A percentile compares a stretch with the other conserved stretches of the same genome.
Evolutionary conservation across 2,888 invertebrate species (phyloP).

Genomic region (Dastarcus helophoroides): DNA sequence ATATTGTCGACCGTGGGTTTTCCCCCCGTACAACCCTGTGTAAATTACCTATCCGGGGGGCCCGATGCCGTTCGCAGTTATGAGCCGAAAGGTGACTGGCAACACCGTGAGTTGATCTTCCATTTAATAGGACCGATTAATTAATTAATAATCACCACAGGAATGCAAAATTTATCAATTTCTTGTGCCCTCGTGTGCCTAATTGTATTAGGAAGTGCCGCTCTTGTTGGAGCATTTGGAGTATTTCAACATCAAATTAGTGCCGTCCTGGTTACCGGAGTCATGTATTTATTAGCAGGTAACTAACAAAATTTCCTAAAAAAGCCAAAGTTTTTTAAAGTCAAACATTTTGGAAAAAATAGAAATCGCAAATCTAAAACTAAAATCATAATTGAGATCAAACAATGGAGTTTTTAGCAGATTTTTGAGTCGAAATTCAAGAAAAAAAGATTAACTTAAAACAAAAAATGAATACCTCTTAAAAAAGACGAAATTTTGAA

Average conservation of each 20-base stretch:
- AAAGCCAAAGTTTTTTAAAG: no score
- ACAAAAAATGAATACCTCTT: no score
- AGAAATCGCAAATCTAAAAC: background rate
- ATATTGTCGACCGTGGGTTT: constrained; percentile 54
- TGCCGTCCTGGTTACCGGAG: constrained; percentile 85
- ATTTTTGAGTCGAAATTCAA: no score
- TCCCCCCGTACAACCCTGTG: constrained; percentile 58
- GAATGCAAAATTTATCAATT: constrained; percentile 93
- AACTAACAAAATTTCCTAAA: constrained; percentile 29
- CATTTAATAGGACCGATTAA: background rate
- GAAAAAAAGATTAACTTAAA: no score
- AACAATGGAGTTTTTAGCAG: no score
- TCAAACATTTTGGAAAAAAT: background rate
- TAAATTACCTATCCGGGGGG: constrained; percentile 66
- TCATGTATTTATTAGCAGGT: constrained; percentile 90
- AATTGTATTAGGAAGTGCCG: constrained; percentile 77
- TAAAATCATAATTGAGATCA: no score
- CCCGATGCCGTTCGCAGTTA: constrained; percentile 53
- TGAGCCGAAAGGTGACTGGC: constrained; percentile 69
- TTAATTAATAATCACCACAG: no score
- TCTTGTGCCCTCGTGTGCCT: constrained; percentile 88
- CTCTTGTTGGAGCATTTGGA: constrained; percentile 79
- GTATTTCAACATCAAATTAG: constrained; percentile 86
- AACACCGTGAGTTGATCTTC: constrained; percentile 52
- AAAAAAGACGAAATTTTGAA: no score